Evolutionary conservation across 2,888 invertebrate species (phyloP).

Genomic region (Geophilus truncorum): DNA sequence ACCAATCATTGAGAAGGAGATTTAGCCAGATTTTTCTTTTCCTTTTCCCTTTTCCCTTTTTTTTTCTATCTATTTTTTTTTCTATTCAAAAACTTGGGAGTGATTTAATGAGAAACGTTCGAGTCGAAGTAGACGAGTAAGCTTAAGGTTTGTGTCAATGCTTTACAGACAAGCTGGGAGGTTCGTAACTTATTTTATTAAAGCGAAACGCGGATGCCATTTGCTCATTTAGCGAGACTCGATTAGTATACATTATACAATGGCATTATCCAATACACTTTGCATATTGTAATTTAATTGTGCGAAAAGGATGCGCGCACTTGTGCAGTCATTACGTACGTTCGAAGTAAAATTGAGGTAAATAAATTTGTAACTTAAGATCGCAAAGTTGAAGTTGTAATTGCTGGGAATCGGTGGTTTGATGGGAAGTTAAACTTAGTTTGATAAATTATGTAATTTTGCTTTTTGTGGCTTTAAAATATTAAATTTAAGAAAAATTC

Average conservation of each 20-base stretch:
- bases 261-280: not conserved
- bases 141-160: not conserved
- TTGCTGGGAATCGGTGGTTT: too few species aligned
- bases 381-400: too few species aligned
- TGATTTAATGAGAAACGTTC: too few species aligned
- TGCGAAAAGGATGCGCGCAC: not conserved
- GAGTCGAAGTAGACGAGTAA: too few species aligned
- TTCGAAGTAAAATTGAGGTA: not conserved
- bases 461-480: too few species aligned
- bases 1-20: slow-evolving; percentile 12
- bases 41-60: not conserved
- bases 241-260: not conserved
- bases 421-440: too few species aligned
- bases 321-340: not conserved
- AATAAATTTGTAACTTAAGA: not conserved
- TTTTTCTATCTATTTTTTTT: not conserved
- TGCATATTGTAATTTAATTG: not conserved
- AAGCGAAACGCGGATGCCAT: not conserved
- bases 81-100: too few species aligned
- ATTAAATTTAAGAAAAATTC: too few species aligned
- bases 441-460: too few species aligned
- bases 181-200: not conserved
- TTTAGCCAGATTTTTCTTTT: not conserved
- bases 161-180: not conserved
- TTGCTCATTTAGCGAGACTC: not conserved